Evolutionary conservation across 2,888 invertebrate species (phyloP), one percentile per base, ranked within the genome.

Genomic region (Neoascia interrupta): DNA sequence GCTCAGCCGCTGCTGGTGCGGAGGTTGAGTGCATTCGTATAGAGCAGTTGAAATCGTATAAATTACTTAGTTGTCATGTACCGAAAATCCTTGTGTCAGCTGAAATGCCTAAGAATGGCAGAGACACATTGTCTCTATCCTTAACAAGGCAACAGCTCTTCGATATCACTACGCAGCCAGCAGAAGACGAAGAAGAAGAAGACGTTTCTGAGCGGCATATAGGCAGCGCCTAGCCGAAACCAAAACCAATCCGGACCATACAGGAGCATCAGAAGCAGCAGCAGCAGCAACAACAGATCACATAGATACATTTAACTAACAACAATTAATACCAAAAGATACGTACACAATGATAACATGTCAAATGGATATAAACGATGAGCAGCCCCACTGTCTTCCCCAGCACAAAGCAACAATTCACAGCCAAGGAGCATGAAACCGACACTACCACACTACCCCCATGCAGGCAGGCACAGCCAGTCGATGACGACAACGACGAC

Each of bases 311-410:
- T 69, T 74, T 80, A 72, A 73, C 80, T 73, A 80, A 73, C 73
- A 80, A 80, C 68, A 80, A 80, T 80, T 80, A 80, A 80, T 80
- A 80, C 80, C 74, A 80, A 80, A 80, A 80, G 80, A 80, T 80
- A 80, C 80, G 73, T 74, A 73, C 74, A 73, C 73, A 80, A 73
- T 80, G 80, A 80, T 80, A 80, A 73, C 68, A 73, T 80, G 80
- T 80, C 80, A 80, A 80, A 80, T 63, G 79, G 79, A 73, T 79
- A 79, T 79, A 79, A 79, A 72, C 79, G 79, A 72, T 79, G 79
- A 79, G 66, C 68, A 79, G 66, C 36, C 61, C 72, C 72, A 79
- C 70, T 76, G 70, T 70, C 75, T 70, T 70, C 45, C 70, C 26
- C 66, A 79, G 72, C 41, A 70, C 31, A 37, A 51, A 75, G 75